A percentile compares a stretch with the other conserved stretches of the same genome.
These are phyloP conservation scores for Canis aureus DNA, from an alignment of 2,113 vertebrate genomes.

Conservation along the genomic window DNA sequence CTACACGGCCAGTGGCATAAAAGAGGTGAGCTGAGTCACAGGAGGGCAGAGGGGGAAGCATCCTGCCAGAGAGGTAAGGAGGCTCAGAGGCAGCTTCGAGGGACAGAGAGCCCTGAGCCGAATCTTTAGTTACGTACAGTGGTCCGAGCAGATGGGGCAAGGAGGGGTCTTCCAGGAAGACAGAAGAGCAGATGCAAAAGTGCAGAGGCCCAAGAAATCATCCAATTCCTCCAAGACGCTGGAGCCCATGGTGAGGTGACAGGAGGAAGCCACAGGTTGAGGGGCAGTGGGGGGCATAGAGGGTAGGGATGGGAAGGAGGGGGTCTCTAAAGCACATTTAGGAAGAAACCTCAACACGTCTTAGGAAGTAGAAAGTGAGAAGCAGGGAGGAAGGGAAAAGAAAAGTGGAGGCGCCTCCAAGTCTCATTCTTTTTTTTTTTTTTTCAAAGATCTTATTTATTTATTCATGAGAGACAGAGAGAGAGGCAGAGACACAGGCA, in stretches of 20 bases:
- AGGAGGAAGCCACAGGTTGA: background rate
- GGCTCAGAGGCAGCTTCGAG: background rate
- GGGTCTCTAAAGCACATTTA: background rate
- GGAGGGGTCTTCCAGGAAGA: background rate
- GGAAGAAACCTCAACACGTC: background rate
- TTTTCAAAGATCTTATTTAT: no score
- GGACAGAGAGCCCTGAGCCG: background rate
- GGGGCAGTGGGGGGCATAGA: background rate
- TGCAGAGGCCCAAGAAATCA: background rate
- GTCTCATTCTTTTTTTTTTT: background rate
- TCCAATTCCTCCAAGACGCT: rapidly evolving
- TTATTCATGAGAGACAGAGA: no score
- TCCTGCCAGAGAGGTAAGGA: background rate
- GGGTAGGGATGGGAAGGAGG: background rate
- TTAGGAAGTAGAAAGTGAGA: background rate
- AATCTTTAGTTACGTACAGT: no score
- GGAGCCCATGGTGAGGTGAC: background rate
- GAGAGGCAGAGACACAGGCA: no score
- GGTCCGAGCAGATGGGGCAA: background rate
- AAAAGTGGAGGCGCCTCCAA: background rate
- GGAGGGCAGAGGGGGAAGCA: background rate
- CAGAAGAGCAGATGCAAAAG: background rate
- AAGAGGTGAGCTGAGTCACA: background rate
- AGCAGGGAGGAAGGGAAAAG: background rate
- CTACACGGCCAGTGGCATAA: background rate